These are phyloP conservation scores for Amphipyra tragopoginis DNA, from an alignment of 2,888 invertebrate genomes.

Conservation along the genomic window DNA sequence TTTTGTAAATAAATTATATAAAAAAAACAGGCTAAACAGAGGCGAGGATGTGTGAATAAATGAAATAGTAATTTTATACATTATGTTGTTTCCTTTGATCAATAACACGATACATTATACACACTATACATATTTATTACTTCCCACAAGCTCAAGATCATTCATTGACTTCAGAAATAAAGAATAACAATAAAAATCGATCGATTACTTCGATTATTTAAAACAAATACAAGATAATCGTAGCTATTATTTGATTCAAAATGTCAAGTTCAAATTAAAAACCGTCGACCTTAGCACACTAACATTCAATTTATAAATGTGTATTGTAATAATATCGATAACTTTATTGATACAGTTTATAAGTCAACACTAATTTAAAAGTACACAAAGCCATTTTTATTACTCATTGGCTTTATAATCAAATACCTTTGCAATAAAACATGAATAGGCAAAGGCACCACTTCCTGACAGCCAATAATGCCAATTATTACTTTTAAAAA, in stretches of 20 bases:
- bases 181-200: conserved; percentile 28
- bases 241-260: conserved; percentile 39
- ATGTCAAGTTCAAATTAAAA: conserved; percentile 59
- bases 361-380: conserved; percentile 7
- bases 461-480: conserved; percentile 46
- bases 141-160: conserved; percentile 17
- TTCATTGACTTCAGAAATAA: conserved; percentile 17
- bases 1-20: conserved; percentile 82
- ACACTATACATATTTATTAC: conserved; percentile 12
- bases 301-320: conserved; percentile 46
- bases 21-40: conserved; percentile 77
- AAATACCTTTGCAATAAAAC: conserved; percentile 32
- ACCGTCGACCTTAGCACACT: conserved; percentile 61
- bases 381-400: conserved; percentile 13
- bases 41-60: conserved; percentile 89
- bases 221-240: conserved; percentile 53
- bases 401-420: conserved; percentile 19
- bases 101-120: conserved; percentile 11
- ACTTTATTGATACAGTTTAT: conserved; percentile 21
- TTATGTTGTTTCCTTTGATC: conserved; percentile 45
- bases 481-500: conserved; percentile 48
- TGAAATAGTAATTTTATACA: conserved; percentile 74
- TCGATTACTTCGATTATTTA: conserved; percentile 36
- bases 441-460: conserved; percentile 33
- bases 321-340: conserved; percentile 26